Evolutionary conservation across 2,113 vertebrate species (phyloP), one percentile per base, ranked within the genome.

Genomic region (Hippolais icterina): DNA sequence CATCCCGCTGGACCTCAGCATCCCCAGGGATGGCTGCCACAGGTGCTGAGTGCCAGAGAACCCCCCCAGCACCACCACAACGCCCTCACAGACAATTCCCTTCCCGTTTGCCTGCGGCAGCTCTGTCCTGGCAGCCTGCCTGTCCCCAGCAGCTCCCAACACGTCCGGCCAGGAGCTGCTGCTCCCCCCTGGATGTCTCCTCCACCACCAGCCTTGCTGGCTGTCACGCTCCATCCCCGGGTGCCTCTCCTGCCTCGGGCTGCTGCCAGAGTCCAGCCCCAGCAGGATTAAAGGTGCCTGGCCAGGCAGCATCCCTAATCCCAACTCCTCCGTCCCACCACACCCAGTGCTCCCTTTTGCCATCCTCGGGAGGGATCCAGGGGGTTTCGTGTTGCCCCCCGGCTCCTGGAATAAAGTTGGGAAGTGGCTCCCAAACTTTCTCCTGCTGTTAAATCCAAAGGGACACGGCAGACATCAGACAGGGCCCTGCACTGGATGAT

Each of bases 61-160:
- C 9, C 47, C 65, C 52, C 46, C 61, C 70, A 35, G 12, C 41
- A 64, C 4, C 71, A 39, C 53, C 75, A 66, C 65, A 68, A 47
- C 15, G 3, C 78, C 56, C 64, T 21, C 69, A 65, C 50, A 87
- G 81, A 64, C 81, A 49, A n/a, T 65, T 29, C 81, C 50, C 44
- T n/a, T 1, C 15, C 25, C 1, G 0, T 39, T 2, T 64, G 37
- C 91, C 74, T 4, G 16, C 5, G 0, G 84, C 65, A 64, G 59
- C 17, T 84, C 83, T 4, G 7, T 68, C 29, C 87, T 81, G 87
- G 90, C 84, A 83, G 59, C 92, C 77, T 70, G 91, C 84, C 91
- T 64, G 71, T n/a, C 44, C 90, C 77, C 88, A 75, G 87, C 87
- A 87, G 90, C 70, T 95, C 93, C 91, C 86, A 70, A 24, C 86